Conservation (phyloP, 2,888 invertebrate genomes). For the Rhagium mordax region DNA sequence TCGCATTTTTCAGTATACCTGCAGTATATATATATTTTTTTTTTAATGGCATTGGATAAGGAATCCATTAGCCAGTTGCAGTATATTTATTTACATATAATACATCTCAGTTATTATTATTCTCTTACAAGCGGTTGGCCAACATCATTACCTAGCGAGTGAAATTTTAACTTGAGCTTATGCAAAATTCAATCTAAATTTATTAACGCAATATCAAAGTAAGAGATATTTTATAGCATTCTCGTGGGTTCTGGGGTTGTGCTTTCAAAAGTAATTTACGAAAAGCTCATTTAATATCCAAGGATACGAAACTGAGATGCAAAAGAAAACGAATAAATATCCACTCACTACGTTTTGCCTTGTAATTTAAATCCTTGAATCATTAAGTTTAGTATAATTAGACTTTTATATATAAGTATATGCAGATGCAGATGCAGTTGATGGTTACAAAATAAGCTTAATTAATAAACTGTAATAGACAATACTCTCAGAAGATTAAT, state of each 20-base stretch:
- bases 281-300: conserved; percentile 16
- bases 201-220: conserved; percentile 19
- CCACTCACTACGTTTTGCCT: neutral
- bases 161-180: neutral
- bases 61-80: too few relatives aligned
- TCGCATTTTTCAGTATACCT: too few relatives aligned
- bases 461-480: too few relatives aligned
- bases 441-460: too few relatives aligned
- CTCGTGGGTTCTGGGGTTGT: neutral
- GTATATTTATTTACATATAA: too few relatives aligned
- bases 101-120: too few relatives aligned
- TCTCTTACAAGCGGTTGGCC: neutral
- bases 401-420: too few relatives aligned
- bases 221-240: conserved; percentile 17
- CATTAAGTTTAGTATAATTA: neutral
- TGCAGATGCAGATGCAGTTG: too few relatives aligned
- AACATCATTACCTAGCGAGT: neutral
- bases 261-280: conserved; percentile 21
- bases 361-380: neutral
- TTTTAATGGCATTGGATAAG: too few relatives aligned
- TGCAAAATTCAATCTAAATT: conserved; percentile 8
- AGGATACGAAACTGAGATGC: neutral
- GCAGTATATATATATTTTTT: too few relatives aligned
- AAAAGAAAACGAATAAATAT: neutral
- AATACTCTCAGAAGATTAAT: too few relatives aligned